These are phyloP conservation scores for Pelosia muscerda DNA, from an alignment of 2,888 invertebrate genomes.

Conservation along the genomic window DNA sequence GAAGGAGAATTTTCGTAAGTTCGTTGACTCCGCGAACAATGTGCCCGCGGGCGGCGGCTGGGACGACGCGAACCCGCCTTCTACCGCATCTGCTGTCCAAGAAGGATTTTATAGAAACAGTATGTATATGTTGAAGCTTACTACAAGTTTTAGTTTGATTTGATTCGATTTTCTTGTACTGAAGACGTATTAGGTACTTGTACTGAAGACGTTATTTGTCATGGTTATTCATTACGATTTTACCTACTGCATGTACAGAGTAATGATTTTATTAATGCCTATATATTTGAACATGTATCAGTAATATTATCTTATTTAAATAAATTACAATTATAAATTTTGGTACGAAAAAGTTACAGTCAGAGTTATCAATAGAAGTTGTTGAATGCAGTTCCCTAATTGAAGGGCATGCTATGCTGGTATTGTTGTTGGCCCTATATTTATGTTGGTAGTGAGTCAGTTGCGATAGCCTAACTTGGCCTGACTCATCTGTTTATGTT, in stretches of 20 bases:
- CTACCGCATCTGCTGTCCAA: conserved; percentile 76
- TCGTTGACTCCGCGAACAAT: conserved; percentile 84
- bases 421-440: conserved; percentile 32
- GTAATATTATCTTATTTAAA: not conserved
- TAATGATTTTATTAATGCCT: not conserved
- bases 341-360: not conserved
- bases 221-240: too few species aligned
- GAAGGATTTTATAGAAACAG: conserved; percentile 72
- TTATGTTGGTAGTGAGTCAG: conserved; percentile 68
- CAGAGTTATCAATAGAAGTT: conserved; percentile 4
- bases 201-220: too few species aligned
- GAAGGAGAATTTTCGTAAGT: conserved; percentile 83
- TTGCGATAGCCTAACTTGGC: conserved; percentile 65
- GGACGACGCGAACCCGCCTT: conserved; percentile 64
- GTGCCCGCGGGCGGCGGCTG: conserved; percentile 70
- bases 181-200: not conserved
- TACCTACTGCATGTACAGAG: not conserved
- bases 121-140: conserved; percentile 64
- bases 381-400: conserved; percentile 23
- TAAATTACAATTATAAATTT: not conserved
- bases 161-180: not conserved
- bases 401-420: conserved; percentile 25
- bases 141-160: conserved; percentile 28
- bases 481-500: conserved; percentile 74
- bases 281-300: not conserved